Percentiles rank a stretch among this genome's conserved stretches.
phyloP scores from a whole-genome alignment of 2,797 vertebrate species.

The Bradypus variegatus region DNA sequence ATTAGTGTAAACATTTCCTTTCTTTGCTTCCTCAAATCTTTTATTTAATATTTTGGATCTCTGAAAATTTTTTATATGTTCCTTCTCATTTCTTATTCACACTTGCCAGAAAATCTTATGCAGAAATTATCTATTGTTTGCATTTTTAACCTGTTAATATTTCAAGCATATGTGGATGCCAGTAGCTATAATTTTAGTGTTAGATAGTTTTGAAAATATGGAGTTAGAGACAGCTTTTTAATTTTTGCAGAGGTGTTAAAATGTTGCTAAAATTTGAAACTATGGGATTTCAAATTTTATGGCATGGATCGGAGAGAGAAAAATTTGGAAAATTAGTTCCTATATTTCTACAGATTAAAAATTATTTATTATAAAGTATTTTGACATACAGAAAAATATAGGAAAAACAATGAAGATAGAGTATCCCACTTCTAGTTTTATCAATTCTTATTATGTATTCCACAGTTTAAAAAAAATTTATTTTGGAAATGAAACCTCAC shows the following conservation, averaged over 20 bases:
- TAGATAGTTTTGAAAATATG: not conserved
- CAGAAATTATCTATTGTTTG: not conserved
- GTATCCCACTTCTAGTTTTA: not conserved
- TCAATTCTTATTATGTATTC: not conserved
- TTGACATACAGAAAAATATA: not conserved
- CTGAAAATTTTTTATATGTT: not conserved
- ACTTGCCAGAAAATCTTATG: not conserved
- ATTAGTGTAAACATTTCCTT: not conserved
- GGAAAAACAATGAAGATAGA: not conserved
- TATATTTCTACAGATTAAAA: not conserved
- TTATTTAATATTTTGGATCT: not conserved
- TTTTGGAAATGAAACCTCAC: not conserved
- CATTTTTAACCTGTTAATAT: not conserved
- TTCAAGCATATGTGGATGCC: not conserved
- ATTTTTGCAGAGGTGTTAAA: not conserved
- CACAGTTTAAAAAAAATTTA: not conserved
- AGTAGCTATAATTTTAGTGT: not conserved
- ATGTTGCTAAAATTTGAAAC: constrained; percentile 10
- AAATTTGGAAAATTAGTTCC: not conserved
- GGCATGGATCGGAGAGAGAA: not conserved
- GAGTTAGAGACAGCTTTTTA: not conserved
- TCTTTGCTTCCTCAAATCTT: not conserved
- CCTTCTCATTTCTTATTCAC: not conserved
- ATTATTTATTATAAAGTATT: not conserved
- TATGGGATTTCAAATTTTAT: not conserved